Evolutionary conservation across 2,797 vertebrate species (phyloP).

Genomic region (Crocidura indochinensis): DNA sequence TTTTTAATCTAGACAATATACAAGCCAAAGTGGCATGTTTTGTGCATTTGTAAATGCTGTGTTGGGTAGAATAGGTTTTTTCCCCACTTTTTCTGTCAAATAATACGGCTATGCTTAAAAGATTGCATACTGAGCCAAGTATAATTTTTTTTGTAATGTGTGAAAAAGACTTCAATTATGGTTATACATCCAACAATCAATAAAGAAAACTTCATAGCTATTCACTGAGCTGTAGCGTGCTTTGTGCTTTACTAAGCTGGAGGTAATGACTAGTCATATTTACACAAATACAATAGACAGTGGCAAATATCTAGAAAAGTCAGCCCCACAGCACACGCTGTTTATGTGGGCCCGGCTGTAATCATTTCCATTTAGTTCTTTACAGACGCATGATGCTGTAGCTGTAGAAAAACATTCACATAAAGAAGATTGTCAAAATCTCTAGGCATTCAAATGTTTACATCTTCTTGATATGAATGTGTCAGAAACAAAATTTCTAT

Average conservation of each 20-base stretch:
- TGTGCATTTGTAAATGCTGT: slow-evolving; percentile 96
- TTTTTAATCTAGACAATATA: slow-evolving; percentile 95
- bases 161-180: slow-evolving; percentile 92
- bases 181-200: slow-evolving; percentile 95
- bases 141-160: slow-evolving; percentile 95
- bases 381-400: slow-evolving; percentile 53
- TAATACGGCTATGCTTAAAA: slow-evolving; percentile 94
- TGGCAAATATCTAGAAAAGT: slow-evolving; percentile 52
- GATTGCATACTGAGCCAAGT: slow-evolving; percentile 99
- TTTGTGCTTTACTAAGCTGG: slow-evolving; percentile 77
- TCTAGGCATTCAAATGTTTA: slow-evolving; percentile 64
- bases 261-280: slow-evolving; percentile 48
- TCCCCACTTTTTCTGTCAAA: slow-evolving; percentile 85
- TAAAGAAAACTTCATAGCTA: slow-evolving; percentile 93
- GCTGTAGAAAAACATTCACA: slow-evolving; percentile 65
- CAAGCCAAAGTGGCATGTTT: slow-evolving; percentile 97
- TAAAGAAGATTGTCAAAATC: slow-evolving; percentile 45
- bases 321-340: slow-evolving; percentile 32
- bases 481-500: slow-evolving; percentile 68
- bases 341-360: slow-evolving; percentile 36
- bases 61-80: slow-evolving; percentile 92
- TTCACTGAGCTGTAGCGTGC: slow-evolving; percentile 78
- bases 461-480: slow-evolving; percentile 62
- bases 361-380: slow-evolving; percentile 59
- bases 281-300: slow-evolving; percentile 41